Evolutionary conservation across 2,113 vertebrate species (phyloP), one percentile per base, ranked within the genome.

Genomic region (Danionella cerebrum): DNA sequence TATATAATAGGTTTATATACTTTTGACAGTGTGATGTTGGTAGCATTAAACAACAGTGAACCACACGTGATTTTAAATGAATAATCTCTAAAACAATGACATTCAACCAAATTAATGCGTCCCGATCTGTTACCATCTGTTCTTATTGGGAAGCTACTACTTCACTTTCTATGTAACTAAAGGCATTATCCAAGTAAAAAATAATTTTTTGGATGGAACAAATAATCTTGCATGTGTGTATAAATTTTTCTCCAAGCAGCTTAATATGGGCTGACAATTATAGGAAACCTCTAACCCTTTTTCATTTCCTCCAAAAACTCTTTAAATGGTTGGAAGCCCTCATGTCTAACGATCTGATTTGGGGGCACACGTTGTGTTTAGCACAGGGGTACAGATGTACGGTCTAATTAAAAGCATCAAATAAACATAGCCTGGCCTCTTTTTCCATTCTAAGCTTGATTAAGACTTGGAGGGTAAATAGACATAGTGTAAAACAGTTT

Each of bases 391-490:
- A 18, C 59, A 48, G 42, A 36, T 63, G 29, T 63, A 22, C 12
- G 13, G 19, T 45, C 45, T 45, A 36, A 64, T 48, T 63, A 63
- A 63, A 21, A 21, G 21, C 11, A 48, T 33, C 14, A 14, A 47
- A 48, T 63, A 3, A 47, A 47, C 47, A 8, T 22, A 33, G 25
- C 16, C 39, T 3, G 9, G 21, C 9, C 9, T 41, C 53, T 44
- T 60, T 60, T 44, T 29, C 42, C 59, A 63, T 29, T 18, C 42
- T 36, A 13, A 35, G 25, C 18, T 48, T 48, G 29, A 22, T 48
- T 63, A 48, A 47, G 42, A 48, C 42, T 44, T 48, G 29, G 48
- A 48, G 18, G 47, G 59, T 64, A 64, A 64, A 36, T 64, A 64
- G 42, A 64, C n/a, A n/a, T n/a, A n/a, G n/a, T 64, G 42, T 48